These are phyloP conservation scores for Tetropium fuscum DNA, from an alignment of 2,888 invertebrate species.

Conservation along the genomic window DNA sequence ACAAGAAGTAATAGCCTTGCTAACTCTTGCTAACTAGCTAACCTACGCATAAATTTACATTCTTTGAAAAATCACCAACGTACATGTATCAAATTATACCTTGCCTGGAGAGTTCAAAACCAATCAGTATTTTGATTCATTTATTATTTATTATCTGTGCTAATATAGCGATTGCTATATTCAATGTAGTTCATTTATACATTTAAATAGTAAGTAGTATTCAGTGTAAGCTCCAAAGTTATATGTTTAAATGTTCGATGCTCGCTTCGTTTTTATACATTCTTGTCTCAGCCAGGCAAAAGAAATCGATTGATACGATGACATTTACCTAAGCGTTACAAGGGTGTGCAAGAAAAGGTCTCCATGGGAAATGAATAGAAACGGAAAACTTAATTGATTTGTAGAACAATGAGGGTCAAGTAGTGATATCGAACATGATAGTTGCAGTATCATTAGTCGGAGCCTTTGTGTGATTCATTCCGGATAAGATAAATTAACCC, in stretches of 20 bases:
- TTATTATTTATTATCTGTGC: no score
- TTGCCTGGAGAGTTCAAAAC: no score
- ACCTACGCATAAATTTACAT: no score
- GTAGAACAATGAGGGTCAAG: slow-evolving; percentile 9
- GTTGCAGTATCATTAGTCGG: slow-evolving; percentile 11
- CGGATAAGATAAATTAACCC: slow-evolving; percentile 14
- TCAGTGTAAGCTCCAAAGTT: no score
- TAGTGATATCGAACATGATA: neutral
- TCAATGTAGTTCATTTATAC: no score
- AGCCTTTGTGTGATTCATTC: slow-evolving; percentile 11
- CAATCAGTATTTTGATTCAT: no score
- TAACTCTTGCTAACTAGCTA: no score
- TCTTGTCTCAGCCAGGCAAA: slow-evolving; percentile 34
- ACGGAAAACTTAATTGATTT: slow-evolving; percentile 16
- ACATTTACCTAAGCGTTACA: slow-evolving; percentile 36
- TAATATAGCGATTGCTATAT: no score
- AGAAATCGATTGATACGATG: slow-evolving; percentile 38
- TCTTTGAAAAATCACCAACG: no score
- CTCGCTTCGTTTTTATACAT: slow-evolving; percentile 17
- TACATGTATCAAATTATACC: no score
- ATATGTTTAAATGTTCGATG: neutral
- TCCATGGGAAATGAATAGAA: slow-evolving; percentile 6
- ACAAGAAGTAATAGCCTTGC: no score
- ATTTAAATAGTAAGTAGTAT: no score
- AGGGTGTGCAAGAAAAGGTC: slow-evolving; percentile 28